Base-by-base conservation (phyloP, 2,888 invertebrate genomes). In the Neuroscelio doddi region DNA sequence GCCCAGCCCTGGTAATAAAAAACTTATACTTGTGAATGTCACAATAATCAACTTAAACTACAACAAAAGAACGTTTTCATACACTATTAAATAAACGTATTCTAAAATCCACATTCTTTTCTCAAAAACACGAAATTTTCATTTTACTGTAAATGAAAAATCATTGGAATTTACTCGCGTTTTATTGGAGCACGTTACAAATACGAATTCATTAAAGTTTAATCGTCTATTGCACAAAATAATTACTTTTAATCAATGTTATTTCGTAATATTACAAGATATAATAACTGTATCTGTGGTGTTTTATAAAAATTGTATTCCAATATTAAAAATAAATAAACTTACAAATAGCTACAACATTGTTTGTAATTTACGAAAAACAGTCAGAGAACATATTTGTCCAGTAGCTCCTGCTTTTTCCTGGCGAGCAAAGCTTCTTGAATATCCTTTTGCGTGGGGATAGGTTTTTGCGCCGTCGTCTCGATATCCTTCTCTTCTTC, bases 401-500 rank as follows among this genome's bases (percentile, higher is more conserved):
- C 92, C 61, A 98, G 82, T 34, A 99, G 86, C 84, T 98, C 97
- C 82, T 93, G 92, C 84, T 99, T 99, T 84, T 96, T 95, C 77
- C 95, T 90, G 69, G 90, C 89, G 0, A 99, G 87, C 53, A 99
- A 86, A 0, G 97, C 97, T 77, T 94, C 93, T 81, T 97, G 97
- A 66, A 98, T 92, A 83, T 98, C 96, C 84, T 93, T 92, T 84
- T 98, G 97, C 9, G 95, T 93, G 0, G 98, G 98, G 26, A 98
- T 96, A 4, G 95, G 92, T 39, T 96, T 96, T 82, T 96, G 96
- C 14, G 93, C 91, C 3, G 92, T 92, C 1, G 69, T 73, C 53
- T 76, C 71, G 10, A 73, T 36, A 8, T 73, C 71, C 10, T 71
- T 91, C 73, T 92, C 91, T 8, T 90, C 89, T 68, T 91, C 87